Evolutionary conservation across 2,888 invertebrate genomes (phyloP).

Genomic region (Cheilosia soror): DNA sequence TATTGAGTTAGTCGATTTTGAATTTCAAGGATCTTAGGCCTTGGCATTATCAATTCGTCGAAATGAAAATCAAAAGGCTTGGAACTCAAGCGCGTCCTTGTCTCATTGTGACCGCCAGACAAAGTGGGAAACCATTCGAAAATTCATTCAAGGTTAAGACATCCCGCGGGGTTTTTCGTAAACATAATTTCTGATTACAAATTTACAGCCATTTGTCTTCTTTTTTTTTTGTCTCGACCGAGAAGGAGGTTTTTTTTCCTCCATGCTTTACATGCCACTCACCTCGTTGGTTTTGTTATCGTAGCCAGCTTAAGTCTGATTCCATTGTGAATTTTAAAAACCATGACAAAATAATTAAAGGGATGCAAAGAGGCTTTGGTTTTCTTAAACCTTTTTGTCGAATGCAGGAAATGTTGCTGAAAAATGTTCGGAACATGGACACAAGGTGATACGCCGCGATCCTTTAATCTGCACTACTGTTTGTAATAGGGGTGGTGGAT

Average conservation of each 20-base stretch:
- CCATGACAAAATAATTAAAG: constrained; percentile 46
- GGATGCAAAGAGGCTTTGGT: constrained; percentile 28
- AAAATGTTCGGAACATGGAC: constrained; percentile 26
- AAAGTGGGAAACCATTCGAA: too few species aligned
- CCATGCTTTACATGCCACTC: background rate
- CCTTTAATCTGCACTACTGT: background rate
- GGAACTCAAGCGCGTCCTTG: too few species aligned
- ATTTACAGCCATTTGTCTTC: constrained; percentile 32
- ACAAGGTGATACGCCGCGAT: background rate
- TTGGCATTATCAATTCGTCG: too few species aligned
- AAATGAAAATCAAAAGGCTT: too few species aligned
- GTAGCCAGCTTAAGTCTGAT: constrained; percentile 33
- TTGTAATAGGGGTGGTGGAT: background rate
- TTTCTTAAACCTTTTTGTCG: constrained; percentile 1
- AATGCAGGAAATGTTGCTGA: constrained; percentile 14
- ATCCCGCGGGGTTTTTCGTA: too few species aligned
- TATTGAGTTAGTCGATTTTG: background rate
- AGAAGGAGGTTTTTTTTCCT: background rate
- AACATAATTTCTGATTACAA: constrained; percentile 24
- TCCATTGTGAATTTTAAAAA: constrained; percentile 48
- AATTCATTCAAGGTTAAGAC: too few species aligned
- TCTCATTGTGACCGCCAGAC: too few species aligned
- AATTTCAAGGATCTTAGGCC: too few species aligned
- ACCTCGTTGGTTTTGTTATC: constrained; percentile 13
- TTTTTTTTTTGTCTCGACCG: background rate